Percentiles rank a stretch among this genome's conserved stretches.
phyloP scores from a whole-genome alignment of 2,797 vertebrate species.

The Liparis tanakae region DNA sequence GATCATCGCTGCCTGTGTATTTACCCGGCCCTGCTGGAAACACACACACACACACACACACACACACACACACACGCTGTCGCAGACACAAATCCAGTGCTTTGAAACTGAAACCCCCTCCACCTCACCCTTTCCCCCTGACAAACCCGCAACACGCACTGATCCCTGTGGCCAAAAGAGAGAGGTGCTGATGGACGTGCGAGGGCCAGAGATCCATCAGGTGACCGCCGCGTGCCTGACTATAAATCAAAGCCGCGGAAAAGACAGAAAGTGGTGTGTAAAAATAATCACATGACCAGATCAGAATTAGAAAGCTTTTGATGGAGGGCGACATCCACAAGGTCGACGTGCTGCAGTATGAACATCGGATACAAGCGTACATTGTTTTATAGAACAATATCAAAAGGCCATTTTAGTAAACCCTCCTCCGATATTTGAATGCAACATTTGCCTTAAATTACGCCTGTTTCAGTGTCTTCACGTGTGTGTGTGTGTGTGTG shows the following conservation, averaged over 20 bases:
- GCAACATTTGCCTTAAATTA: background rate
- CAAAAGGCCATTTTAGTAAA: background rate
- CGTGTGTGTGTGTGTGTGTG: background rate
- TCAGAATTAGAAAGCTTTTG: background rate
- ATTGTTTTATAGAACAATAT: background rate
- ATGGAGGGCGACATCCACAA: slow-evolving; percentile 1
- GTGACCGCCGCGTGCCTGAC: slow-evolving; percentile 33
- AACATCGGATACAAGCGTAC: background rate
- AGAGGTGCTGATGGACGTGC: slow-evolving; percentile 64
- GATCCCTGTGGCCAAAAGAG: slow-evolving; percentile 26
- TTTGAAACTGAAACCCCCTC: slow-evolving; percentile 84
- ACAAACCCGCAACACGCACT: slow-evolving; percentile 31
- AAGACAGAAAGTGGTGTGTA: background rate
- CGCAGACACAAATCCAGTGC: slow-evolving; percentile 56
- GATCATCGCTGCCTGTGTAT: slow-evolving; percentile 74
- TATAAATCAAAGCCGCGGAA: slow-evolving; percentile 57
- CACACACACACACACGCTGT: slow-evolving; percentile 38
- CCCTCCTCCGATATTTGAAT: slow-evolving; percentile 9
- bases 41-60: slow-evolving; percentile 44
- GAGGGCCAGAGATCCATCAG: slow-evolving; percentile 68
- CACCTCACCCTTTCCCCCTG: slow-evolving; percentile 12
- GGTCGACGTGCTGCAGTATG: background rate
- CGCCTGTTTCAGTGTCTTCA: background rate
- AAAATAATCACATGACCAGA: background rate
- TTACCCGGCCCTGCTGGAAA: slow-evolving; percentile 36